Evolutionary conservation across 2,113 vertebrate genomes (phyloP), one percentile per base, ranked within the genome.

Genomic region (Indicator indicator): DNA sequence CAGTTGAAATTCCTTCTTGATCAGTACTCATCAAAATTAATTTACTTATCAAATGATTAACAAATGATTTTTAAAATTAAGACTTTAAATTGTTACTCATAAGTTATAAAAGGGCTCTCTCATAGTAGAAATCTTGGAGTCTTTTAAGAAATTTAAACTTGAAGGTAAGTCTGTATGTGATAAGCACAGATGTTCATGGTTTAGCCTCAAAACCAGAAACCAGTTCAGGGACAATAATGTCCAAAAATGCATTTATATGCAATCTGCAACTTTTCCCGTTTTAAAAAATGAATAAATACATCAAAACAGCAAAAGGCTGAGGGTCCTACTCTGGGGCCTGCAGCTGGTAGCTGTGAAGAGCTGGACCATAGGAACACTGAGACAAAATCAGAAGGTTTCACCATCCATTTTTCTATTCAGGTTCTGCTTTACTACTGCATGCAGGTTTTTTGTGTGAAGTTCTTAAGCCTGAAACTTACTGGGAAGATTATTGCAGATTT

Each of bases 51-150:
- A 6, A n/a, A 20, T 64, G 52, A 75, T 10, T 78, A 26, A 48
- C 30, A 58, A 58, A 44, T 44, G 18, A 50, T 36, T 44, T 52
- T 71, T 27, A n/a, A 63, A 63, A 27, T 15, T 56, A 27, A 60
- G 21, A 38, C 50, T 10, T 46, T 75, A 15, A 38, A 67, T 24
- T 79, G 9, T 79, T 90, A 64, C 64, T 71, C 3, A 3, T 55
- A 5, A 9, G 19, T 23, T 55, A 28, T 56, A 11, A 75, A 85
- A 69, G 17, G 26, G 2, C 13, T 85, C 46, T 59, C 19, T 27
- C 17, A 1, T 23, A n/a, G 13, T 21, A 32, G 36, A 68, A 72
- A 56, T 14, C 6, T 17, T 80, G 32, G 0, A 21, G 0, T 30
- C 17, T 30, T 92, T 86, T 27, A 79, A 83, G 44, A 36, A 76